Base-by-base conservation (phyloP, 2,888 invertebrate species). In the Spicauda simplicius region DNA sequence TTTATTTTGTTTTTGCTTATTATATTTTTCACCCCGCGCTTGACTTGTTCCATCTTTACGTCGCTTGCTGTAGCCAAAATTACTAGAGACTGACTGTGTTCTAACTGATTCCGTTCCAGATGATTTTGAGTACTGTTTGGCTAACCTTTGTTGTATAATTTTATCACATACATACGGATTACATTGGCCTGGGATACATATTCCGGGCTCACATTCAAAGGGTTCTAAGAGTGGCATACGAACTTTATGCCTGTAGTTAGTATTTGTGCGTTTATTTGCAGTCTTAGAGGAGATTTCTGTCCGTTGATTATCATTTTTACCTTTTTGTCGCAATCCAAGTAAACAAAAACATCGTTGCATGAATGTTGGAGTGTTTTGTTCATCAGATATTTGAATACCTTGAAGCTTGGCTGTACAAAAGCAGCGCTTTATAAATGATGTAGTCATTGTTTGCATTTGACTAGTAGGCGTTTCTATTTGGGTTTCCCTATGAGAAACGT, bases 201-300 rank as follows among this genome's bases (percentile, higher is more conserved):
- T 66, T 30, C 76, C 77, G 56, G 82, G 80, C 69, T 82, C 79
- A 72, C 83, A 84, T 71, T 84, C 80, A 70, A 80, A 76, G n/a
- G 80, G 77, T 30, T 72, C 68, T 61, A 78, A 66, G 45, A 19
- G 8, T 16, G 56, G 63, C 48, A 19, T 20, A 53, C 53, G 12
- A 37, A 52, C 53, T 56, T 64, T 63, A 8, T 50, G 56, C 54
- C 20, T 58, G 8, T 60, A n/a, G 19, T 41, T 41, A 14, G 61
- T 53, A n/a, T 52, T 61, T 53, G 53, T 61, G 0, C n/a, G 33
- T 37, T 66, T 66, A 64, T 69, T 56, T 45, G 56, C 64, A 30
- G 73, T 69, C 12, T 60, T 11, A 33, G 50, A 30, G 2, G 0
- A 12, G 33, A 14, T 30, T 16, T 53, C 6, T 33, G 61, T 0